Evolutionary conservation across 1,140 invertebrate species (phyloP).

Genomic region (Catajapyx aquilonaris): DNA sequence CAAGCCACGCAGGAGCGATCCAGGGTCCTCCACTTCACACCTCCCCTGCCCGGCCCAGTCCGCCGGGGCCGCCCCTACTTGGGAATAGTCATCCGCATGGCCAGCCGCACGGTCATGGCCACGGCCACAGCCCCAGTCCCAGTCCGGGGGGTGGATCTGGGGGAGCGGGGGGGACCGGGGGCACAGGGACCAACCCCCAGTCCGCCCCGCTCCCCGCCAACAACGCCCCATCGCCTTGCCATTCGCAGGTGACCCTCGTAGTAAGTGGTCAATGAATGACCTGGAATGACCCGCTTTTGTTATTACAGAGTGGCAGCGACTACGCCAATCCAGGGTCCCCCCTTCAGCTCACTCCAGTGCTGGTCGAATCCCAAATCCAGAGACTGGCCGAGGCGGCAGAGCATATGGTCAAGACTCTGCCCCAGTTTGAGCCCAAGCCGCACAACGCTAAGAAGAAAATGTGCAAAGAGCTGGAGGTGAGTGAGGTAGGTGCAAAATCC

Average conservation of each 20-base stretch:
- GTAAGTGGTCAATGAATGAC: too few species aligned
- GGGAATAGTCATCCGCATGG: slow-evolving; percentile 8
- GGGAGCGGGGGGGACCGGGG: slow-evolving; percentile 1
- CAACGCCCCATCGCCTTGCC: too few species aligned
- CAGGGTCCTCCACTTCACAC: neutral
- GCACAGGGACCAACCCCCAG: neutral
- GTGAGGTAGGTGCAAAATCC: too few species aligned
- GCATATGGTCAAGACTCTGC: slow-evolving; percentile 57
- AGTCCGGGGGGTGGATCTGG: slow-evolving; percentile 5
- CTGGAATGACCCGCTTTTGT: too few species aligned
- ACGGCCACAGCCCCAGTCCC: slow-evolving; percentile 9
- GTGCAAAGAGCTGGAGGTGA: slow-evolving; percentile 72
- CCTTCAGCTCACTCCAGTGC: slow-evolving; percentile 46
- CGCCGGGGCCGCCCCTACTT: slow-evolving; percentile 12
- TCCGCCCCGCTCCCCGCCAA: slow-evolving; percentile 3
- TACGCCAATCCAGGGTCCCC: slow-evolving; percentile 20
- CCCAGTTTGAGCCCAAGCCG: slow-evolving; percentile 66
- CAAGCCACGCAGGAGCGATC: neutral
- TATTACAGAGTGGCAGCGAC: neutral
- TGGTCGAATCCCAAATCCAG: slow-evolving; percentile 62
- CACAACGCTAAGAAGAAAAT: slow-evolving; percentile 82
- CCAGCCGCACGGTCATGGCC: neutral
- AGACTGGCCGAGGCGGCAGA: slow-evolving; percentile 62
- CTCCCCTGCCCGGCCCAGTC: slow-evolving; percentile 13
- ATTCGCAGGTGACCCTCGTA: too few species aligned